Evolutionary conservation across 1,140 invertebrate genomes (phyloP).

Genomic region (Brachionus rubens): DNA sequence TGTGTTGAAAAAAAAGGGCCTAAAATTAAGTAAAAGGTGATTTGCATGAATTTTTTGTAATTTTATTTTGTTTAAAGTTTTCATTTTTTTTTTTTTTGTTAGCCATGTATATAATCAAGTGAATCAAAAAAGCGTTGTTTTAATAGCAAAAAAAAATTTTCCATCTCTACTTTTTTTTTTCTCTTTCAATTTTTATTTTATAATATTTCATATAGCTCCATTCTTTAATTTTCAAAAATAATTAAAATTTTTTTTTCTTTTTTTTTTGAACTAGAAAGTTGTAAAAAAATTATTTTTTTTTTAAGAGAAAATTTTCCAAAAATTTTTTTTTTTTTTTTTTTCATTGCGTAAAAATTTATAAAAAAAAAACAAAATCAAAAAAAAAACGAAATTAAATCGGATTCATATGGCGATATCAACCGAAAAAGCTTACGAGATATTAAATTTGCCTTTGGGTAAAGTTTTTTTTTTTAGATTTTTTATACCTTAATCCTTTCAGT

Average conservation of each 20-base stretch:
- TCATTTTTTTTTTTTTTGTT: no score
- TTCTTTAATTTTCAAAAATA: conserved; percentile 28
- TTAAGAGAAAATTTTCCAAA: background rate
- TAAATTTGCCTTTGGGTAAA: conserved; percentile 47
- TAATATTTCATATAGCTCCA: background rate
- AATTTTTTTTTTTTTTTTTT: conserved; percentile 13
- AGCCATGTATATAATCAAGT: conserved; percentile 35
- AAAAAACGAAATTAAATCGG: background rate
- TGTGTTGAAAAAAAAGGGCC: background rate
- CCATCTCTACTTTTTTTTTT: background rate
- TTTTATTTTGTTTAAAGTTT: conserved; percentile 18
- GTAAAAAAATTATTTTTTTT: no score
- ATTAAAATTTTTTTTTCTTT: conserved; percentile 16
- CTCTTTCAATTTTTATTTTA: background rate
- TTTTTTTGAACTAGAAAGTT: conserved; percentile 36
- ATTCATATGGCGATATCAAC: conserved; percentile 46
- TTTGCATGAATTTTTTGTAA: conserved; percentile 31
- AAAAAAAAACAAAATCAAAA: background rate
- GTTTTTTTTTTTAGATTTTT: no score
- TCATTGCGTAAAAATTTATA: background rate
- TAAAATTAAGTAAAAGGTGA: conserved; percentile 13
- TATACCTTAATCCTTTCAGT: no score
- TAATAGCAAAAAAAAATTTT: conserved; percentile 27
- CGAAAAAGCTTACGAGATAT: conserved; percentile 47
- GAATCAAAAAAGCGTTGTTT: conserved; percentile 27